Evolutionary conservation across 2,888 invertebrate species (phyloP), one percentile per base, ranked within the genome.

Genomic region (Argyra leucocephala): DNA sequence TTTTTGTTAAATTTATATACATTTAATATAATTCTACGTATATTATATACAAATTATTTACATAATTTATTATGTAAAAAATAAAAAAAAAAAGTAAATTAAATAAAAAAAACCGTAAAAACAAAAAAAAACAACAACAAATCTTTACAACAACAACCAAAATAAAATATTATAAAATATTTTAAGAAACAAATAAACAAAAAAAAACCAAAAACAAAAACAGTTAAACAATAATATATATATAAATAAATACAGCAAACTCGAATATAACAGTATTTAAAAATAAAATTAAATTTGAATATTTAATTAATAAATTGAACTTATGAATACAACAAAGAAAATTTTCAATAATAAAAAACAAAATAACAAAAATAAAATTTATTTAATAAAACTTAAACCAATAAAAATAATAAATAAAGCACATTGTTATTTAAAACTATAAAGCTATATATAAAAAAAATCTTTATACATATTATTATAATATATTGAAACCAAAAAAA

Each of bases 301-400:
- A 12, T 48, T 18, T 48, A 48, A 48, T 48, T 5, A 15, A 48
- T 48, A 48, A 48, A 48, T 18, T 9, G 15, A 48, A 48, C 48
- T 48, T 48, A 48, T 48, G 48, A 48, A 48, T 48, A n/a, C 48
- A 48, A 48, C 18, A 48, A 48, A 48, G 48, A 48, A 48, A 48
- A 48, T 48, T 48, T 48, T 18, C 12, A 48, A n/a, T 48, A 48
- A 48, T 48, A 31, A 26, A 26, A 26, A 26, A 26, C 26, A 26
- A 26, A 31, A 31, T 31, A 10, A 6, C 26, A 26, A 26, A 26
- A 6, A 26, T 26, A 6, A 10, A 3, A 10, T 31, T 1, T 31
- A 31, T 31, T 31, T 31, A 31, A 31, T 31, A 10, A 31, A 10
- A 31, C 26, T 31, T 31, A 10, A 31, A 31, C 31, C 12, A 31